Evolutionary conservation across 2,113 vertebrate species (phyloP), one percentile per base, ranked within the genome.

Genomic region (Mugil cephalus): DNA sequence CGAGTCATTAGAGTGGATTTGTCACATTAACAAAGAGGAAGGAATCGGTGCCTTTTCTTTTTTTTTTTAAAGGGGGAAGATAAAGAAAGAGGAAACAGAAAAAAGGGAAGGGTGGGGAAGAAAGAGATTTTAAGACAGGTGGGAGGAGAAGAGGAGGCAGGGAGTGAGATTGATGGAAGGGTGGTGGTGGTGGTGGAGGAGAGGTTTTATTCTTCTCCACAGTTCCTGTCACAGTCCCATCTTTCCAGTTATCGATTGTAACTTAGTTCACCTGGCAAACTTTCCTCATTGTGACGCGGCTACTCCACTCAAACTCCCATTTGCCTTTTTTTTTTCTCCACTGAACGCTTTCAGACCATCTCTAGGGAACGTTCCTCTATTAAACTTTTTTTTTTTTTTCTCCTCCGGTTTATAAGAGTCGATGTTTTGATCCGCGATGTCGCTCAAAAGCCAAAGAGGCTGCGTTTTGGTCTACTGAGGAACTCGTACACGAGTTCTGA

Each of bases 11-110:
- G 85, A 90, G 85, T 56, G 89, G 88, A 91, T 92, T 88, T 94
- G 92, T 93, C 91, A 93, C 87, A 86, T 93, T 93, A 92, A 94
- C 91, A 93, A 94, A 92, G 84, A 90, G 84, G 87, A 82, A 83
- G 79, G 87, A 86, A 85, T 85, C 59, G 14, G 77, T 61, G 69
- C 38, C 78, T 81, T 81, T 84, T 73, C 39, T 52, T 40, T 18
- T 65, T 76, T 71, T 72, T 48, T 64, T 42, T 43, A 12, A 42
- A 18, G 35, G 17, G 52, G 40, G 56, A 42, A 76, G 77, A 86
- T 82, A 84, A 84, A 91, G 82, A 86, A 63, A 91, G 89, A 87
- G 56, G 54, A 66, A 76, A 77, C 62, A 83, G 66, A 87, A 84
- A 84, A 82, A 66, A 30, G 24, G 14, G 39, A 43, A 45, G 77